Evolutionary conservation across 2,888 invertebrate species (phyloP).

Genomic region (Chromoteleia sp.): DNA sequence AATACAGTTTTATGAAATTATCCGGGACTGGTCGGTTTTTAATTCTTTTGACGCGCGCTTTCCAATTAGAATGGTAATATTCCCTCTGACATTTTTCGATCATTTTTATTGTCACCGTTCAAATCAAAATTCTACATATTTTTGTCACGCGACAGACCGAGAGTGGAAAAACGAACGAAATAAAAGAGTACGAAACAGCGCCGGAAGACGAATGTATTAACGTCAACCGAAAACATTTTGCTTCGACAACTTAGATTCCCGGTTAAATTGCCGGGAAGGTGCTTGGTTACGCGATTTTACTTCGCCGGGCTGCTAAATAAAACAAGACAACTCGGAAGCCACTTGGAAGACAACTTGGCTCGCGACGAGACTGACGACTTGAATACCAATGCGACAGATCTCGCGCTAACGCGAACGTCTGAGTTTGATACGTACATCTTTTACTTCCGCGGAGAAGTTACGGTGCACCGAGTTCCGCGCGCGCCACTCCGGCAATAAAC

Average conservation of each 20-base stretch:
- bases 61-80: constrained; percentile 31
- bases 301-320: constrained; percentile 51
- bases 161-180: constrained; percentile 38
- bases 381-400: constrained; percentile 66
- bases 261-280: constrained; percentile 57
- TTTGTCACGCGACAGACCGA: constrained; percentile 9
- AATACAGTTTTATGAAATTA: too few relatives aligned
- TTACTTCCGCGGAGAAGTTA: constrained; percentile 20
- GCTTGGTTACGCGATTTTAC: constrained; percentile 61
- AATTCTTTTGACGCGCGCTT: too few relatives aligned
- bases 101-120: constrained; percentile 26
- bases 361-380: constrained; percentile 54
- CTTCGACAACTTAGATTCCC: constrained; percentile 56
- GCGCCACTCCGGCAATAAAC: constrained; percentile 1
- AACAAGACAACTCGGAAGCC: constrained; percentile 52
- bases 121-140: constrained; percentile 13
- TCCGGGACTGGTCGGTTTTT: too few relatives aligned
- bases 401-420: constrained; percentile 30
- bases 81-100: neutral
- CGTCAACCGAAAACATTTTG: constrained; percentile 48
- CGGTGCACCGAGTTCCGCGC: neutral
- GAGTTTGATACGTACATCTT: constrained; percentile 35
- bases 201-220: constrained; percentile 44
- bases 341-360: constrained; percentile 43
- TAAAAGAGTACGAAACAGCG: constrained; percentile 22